phyloP scores from a whole-genome alignment of 53 echinoderm and acorn worm species.

The Astropecten irregularis region DNA sequence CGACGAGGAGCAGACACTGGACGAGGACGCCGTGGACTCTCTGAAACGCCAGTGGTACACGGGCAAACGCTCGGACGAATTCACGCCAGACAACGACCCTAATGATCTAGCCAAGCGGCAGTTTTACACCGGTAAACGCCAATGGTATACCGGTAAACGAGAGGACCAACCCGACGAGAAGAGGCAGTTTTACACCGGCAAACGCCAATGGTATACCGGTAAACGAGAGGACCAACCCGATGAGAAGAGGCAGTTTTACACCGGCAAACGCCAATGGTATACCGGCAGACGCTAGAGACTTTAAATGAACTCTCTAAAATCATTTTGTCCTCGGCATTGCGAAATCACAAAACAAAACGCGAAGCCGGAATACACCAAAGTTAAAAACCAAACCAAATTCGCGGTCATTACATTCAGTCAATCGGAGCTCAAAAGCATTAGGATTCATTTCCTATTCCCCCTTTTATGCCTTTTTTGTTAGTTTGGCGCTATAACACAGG shows the following conservation, averaged over 20 bases:
- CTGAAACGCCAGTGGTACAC: constrained; percentile 66
- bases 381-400: no score
- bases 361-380: not conserved
- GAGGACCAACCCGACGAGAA: not conserved
- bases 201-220: constrained; percentile 55
- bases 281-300: constrained; percentile 21
- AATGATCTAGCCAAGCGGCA: constrained; percentile 51
- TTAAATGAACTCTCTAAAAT: no score
- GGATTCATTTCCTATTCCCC: no score
- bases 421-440: not conserved
- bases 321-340: constrained; percentile 4
- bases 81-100: constrained; percentile 36
- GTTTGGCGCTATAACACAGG: no score
- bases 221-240: constrained; percentile 19
- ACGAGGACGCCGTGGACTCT: not conserved
- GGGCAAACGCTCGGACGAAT: constrained; percentile 39
- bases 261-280: constrained; percentile 44
- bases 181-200: constrained; percentile 36
- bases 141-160: constrained; percentile 59
- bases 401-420: not conserved
- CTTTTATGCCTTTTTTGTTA: no score
- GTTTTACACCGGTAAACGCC: constrained; percentile 72
- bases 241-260: constrained; percentile 44
- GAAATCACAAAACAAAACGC: constrained; percentile 5
- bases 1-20: not conserved